phyloP scores from a whole-genome alignment of 2,113 vertebrate genomes.

The Anolis sagrei region DNA sequence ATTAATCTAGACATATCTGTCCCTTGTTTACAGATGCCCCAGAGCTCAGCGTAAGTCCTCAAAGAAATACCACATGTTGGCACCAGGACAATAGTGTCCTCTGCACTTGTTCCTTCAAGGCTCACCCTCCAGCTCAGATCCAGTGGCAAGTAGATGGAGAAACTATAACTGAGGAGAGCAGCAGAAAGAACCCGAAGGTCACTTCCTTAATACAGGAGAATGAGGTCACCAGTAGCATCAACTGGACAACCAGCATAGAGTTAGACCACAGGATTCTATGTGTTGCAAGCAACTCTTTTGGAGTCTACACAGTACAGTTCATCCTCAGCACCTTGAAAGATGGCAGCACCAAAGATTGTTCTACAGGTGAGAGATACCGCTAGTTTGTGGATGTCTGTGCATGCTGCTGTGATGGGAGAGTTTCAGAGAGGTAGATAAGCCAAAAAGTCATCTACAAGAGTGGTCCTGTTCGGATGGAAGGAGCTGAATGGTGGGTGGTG shows the following conservation, averaged over 20 bases:
- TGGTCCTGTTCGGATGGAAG: neutral
- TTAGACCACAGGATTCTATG: neutral
- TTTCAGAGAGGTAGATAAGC: neutral
- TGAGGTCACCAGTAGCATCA: neutral
- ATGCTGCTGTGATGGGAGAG: neutral
- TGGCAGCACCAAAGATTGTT: neutral
- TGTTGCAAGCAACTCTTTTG: neutral
- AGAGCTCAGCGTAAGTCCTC: neutral
- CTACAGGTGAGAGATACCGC: neutral
- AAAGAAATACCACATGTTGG: neutral
- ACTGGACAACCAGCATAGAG: neutral
- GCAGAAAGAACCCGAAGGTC: neutral
- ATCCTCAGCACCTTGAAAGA: neutral
- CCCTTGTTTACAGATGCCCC: slow-evolving; percentile 13
- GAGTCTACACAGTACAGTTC: neutral
- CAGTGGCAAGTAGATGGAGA: slow-evolving; percentile 19
- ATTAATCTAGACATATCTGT: too few relatives aligned
- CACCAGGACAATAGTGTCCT: neutral
- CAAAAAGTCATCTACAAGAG: too few relatives aligned
- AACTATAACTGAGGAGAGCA: neutral
- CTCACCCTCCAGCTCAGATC: neutral
- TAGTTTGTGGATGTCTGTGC: neutral
- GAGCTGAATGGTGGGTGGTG: too few relatives aligned
- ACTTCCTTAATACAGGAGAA: neutral
- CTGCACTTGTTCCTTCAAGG: slow-evolving; percentile 5